Conservation (phyloP, 2,888 invertebrate species). For the Tetragonisca angustula region DNA sequence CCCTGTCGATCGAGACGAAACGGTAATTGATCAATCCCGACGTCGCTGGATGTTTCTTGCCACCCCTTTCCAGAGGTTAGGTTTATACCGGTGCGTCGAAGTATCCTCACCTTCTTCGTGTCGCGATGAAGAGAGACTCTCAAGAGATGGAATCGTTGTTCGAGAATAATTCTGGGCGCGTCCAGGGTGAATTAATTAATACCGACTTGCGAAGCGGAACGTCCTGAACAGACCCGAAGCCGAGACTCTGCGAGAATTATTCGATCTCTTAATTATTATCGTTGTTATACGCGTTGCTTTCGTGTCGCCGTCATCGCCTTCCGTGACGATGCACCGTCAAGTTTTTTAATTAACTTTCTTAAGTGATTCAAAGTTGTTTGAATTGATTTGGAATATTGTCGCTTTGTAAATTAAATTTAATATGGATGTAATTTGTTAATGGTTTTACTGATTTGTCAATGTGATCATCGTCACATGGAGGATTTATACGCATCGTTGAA, state of each 20-base stretch:
- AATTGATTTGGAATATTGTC: neutral
- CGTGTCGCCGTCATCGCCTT: neutral
- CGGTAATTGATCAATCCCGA: neutral
- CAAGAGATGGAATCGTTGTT: neutral
- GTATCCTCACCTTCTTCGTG: neutral
- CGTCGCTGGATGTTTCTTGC: neutral
- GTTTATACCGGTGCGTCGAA: neutral
- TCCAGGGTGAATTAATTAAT: neutral
- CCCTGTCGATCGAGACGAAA: neutral
- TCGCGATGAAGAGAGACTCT: neutral
- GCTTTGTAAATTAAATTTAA: neutral
- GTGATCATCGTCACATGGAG: neutral
- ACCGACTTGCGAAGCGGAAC: neutral
- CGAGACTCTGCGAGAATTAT: neutral
- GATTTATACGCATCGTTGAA: neutral
- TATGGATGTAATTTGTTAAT: neutral
- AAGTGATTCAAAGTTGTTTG: neutral
- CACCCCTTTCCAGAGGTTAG: constrained; percentile 3
- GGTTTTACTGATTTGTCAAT: neutral
- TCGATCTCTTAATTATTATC: neutral
- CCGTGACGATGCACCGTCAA: neutral
- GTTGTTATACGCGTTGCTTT: neutral
- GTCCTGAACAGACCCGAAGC: neutral
- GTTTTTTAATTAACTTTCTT: neutral
- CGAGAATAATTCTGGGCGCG: neutral